Conservation (phyloP, 2,888 invertebrate species). For the Kuschelorhynchus macadamiae region DNA sequence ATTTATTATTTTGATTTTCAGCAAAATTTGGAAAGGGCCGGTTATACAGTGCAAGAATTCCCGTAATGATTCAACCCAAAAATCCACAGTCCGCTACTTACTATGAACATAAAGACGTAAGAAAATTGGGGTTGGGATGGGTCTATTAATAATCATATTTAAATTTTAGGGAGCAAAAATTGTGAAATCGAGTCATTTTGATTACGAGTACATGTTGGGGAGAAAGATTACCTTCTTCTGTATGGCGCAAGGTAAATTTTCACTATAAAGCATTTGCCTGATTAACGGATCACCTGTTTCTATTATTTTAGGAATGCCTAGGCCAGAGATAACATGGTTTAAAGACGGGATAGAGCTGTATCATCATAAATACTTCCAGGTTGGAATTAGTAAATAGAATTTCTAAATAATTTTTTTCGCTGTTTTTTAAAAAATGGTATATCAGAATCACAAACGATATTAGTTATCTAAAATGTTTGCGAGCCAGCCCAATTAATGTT, state of each 20-base stretch:
- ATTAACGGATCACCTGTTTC: too few species aligned
- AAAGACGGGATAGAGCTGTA: slow-evolving; percentile 84
- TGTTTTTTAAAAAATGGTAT: too few species aligned
- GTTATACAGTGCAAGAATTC: slow-evolving; percentile 71
- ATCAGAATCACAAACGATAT: too few species aligned
- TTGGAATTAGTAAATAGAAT: slow-evolving; percentile 59
- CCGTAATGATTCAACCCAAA: slow-evolving; percentile 72
- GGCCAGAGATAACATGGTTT: slow-evolving; percentile 84
- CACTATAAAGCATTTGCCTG: slow-evolving; percentile 26
- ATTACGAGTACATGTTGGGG: slow-evolving; percentile 80
- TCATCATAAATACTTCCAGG: slow-evolving; percentile 79
- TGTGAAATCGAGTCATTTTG: slow-evolving; percentile 79
- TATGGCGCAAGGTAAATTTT: slow-evolving; percentile 74
- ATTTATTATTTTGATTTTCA: too few species aligned
- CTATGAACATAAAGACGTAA: slow-evolving; percentile 77
- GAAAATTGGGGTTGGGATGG: slow-evolving; percentile 57
- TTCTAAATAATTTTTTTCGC: too few species aligned
- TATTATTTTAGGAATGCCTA: slow-evolving; percentile 72
- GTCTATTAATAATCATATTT: background rate
- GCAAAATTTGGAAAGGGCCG: slow-evolving; percentile 64
- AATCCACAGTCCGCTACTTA: slow-evolving; percentile 74
- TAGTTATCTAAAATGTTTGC: too few species aligned
- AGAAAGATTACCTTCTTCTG: slow-evolving; percentile 84
- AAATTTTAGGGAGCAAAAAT: slow-evolving; percentile 77
- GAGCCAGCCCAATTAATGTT: too few species aligned